A percentile compares a stretch with the other conserved stretches of the same genome.
Evolutionary conservation across 2,797 vertebrate genomes (phyloP).

Genomic region (Etheostoma nigrum): DNA sequence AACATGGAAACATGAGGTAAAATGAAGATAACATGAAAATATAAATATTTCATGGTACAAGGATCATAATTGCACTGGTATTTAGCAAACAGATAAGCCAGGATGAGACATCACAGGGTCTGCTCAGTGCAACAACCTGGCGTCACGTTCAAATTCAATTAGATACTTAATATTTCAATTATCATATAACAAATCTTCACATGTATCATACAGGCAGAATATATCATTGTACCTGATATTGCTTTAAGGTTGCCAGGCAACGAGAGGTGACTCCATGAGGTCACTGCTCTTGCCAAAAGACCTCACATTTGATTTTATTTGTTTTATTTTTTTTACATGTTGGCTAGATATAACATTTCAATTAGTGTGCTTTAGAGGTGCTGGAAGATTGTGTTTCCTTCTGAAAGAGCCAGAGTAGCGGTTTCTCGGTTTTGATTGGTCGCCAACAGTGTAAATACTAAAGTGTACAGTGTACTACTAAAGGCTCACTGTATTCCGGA

Average conservation of each 20-base stretch:
- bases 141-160: background rate
- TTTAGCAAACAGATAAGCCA: background rate
- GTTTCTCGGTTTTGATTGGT: background rate
- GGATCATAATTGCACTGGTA: background rate
- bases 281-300: background rate
- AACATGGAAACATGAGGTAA: constrained; percentile 8
- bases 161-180: background rate
- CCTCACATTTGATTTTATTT: too few relatives aligned
- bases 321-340: background rate
- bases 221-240: background rate
- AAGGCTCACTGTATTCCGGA: too few relatives aligned
- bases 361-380: background rate
- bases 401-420: background rate
- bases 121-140: background rate
- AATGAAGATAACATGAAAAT: constrained; percentile 9
- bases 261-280: background rate
- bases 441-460: too few relatives aligned
- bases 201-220: background rate
- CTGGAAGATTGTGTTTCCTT: background rate
- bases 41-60: background rate
- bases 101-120: background rate
- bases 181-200: background rate
- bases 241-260: background rate
- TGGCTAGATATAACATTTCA: too few relatives aligned
- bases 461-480: too few relatives aligned